Evolutionary conservation across 2,113 vertebrate genomes (phyloP).

Genomic region (Myrmecobius fasciatus): DNA sequence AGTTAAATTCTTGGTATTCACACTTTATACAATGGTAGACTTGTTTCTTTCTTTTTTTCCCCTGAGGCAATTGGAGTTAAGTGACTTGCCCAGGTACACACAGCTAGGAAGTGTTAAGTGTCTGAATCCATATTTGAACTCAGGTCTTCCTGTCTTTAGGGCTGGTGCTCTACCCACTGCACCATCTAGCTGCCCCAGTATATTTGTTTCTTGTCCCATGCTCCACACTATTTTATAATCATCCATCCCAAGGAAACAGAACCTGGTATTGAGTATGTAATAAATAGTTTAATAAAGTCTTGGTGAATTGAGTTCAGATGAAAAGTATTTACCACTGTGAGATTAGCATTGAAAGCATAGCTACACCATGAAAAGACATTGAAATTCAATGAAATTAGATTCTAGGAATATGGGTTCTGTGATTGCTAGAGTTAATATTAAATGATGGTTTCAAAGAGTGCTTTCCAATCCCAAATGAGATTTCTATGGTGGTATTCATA

Average conservation of each 20-base stretch:
- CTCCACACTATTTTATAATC: neutral
- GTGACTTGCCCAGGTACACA: no score
- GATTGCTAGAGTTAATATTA: conserved; percentile 4
- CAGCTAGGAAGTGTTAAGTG: no score
- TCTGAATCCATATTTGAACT: no score
- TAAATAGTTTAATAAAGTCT: neutral
- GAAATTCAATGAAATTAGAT: neutral
- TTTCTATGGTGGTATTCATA: conserved; percentile 6
- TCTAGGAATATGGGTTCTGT: neutral
- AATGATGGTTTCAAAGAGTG: neutral
- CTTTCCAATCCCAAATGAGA: neutral
- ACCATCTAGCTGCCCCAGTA: no score
- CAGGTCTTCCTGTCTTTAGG: no score
- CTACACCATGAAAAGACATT: neutral
- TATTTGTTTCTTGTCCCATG: no score
- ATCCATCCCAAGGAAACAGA: neutral
- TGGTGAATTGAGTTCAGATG: neutral
- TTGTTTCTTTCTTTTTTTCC: no score
- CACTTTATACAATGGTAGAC: no score
- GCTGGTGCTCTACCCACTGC: no score
- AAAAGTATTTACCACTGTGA: neutral
- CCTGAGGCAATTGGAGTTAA: no score
- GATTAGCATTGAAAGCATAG: neutral
- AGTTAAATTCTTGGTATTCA: neutral
- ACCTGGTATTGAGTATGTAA: neutral